phyloP scores from a whole-genome alignment of 2,113 vertebrate species.

The Ranitomeya imitator region DNA sequence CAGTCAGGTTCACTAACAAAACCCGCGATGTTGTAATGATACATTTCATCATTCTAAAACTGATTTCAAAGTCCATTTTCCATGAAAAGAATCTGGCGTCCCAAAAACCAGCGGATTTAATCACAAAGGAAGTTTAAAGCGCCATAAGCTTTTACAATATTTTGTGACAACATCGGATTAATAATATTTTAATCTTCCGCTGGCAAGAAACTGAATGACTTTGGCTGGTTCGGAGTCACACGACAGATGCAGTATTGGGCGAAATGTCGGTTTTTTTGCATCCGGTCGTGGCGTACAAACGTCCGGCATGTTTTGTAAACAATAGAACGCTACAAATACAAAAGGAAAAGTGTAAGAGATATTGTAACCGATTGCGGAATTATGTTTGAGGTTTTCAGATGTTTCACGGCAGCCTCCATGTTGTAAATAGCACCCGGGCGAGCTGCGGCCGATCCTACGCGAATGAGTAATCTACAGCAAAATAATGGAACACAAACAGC shows the following conservation, averaged over 20 bases:
- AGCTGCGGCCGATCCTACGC: not conserved
- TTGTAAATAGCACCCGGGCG: slow-evolving; percentile 23
- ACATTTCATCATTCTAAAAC: not conserved
- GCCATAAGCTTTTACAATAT: slow-evolving; percentile 12
- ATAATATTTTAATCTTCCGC: slow-evolving; percentile 5
- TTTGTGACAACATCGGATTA: slow-evolving; percentile 33
- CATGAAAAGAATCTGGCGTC: not conserved
- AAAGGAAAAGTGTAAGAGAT: not conserved
- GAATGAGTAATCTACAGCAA: slow-evolving; percentile 36
- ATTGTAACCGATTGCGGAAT: not conserved
- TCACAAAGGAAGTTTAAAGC: slow-evolving; percentile 25
- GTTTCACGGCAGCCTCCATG: slow-evolving; percentile 17
- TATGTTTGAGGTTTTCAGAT: not conserved
- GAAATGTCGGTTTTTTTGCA: not conserved
- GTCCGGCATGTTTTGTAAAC: slow-evolving; percentile 4
- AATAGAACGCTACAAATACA: not conserved
- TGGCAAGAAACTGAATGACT: slow-evolving; percentile 23
- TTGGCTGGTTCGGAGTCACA: slow-evolving; percentile 10
- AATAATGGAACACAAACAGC: slow-evolving; percentile 31
- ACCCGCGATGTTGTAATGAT: not conserved
- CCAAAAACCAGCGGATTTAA: not conserved
- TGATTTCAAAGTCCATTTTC: not conserved
- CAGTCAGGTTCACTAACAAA: too few relatives aligned
- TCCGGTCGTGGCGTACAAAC: not conserved
- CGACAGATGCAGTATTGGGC: not conserved